Evolutionary conservation across 2,888 invertebrate species (phyloP), one percentile per base, ranked within the genome.

Genomic region (Halocaridina rubra): DNA sequence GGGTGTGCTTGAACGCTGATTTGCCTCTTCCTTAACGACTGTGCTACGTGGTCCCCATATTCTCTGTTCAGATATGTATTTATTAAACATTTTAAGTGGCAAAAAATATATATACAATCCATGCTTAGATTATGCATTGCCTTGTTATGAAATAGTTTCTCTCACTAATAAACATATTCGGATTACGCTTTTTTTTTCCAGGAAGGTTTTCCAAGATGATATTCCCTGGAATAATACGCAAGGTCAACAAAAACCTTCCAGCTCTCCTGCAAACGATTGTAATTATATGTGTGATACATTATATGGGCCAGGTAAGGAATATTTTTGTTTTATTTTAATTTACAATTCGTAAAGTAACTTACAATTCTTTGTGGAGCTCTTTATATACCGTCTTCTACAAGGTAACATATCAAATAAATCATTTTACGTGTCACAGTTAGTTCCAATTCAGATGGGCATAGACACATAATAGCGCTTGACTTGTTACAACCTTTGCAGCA

Each of bases 251-350:
- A 46, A 75, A 27, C 33, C 69, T 86, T 13, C 80, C 82, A 7
- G 46, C 76, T 8, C 39, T 86, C 19, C 67, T 86, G 22, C 86
- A 86, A 76, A 46, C 71, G 32, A 33, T 82, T 16, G 30, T 82
- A 29, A 69, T 82, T 30, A 80, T 86, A 57, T 82, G 80, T 27
- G 32, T 86, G 30, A 57, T 86, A 4, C 86, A 86, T 39, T 81
- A 74, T 53, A 32, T 80, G 53, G 57, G 72, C 5, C 79, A 86
- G 76, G 86, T 86, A 19, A 67, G 76, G 8, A 69, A 10, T n/a
- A 0, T 61, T 10, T 10, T 8, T 16, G 16, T 30, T 27, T 67
- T 19, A 24, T 2, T 67, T 27, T 16, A 7, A 24, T 19, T 67
- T 27, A 27, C 16, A 24, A 22, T 67, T 27, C 29, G 16, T 67